phyloP scores from a whole-genome alignment of 1,140 invertebrate genomes.

The Heterodera carotae region DNA sequence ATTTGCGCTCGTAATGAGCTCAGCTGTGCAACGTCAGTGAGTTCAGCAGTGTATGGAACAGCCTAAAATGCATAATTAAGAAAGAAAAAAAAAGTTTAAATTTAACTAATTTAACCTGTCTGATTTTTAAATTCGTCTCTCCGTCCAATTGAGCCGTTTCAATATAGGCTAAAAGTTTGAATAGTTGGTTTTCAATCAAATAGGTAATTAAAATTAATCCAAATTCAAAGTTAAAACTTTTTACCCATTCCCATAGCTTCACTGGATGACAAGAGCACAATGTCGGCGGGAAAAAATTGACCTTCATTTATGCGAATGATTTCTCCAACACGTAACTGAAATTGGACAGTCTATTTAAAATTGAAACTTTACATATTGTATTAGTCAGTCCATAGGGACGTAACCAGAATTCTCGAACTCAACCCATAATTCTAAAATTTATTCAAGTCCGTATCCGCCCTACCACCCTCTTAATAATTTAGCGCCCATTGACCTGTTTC shows the following conservation, averaged over 20 bases:
- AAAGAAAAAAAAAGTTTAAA: no score
- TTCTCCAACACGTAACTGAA: slow-evolving; percentile 79
- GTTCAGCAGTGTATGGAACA: not conserved
- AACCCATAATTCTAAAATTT: no score
- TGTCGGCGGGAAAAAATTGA: slow-evolving; percentile 89
- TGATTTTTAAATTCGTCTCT: slow-evolving; percentile 96
- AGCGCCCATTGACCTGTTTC: not conserved
- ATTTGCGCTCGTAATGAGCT: slow-evolving; percentile 77
- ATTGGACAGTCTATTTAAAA: not conserved
- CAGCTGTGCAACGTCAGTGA: slow-evolving; percentile 66
- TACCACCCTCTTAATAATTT: no score
- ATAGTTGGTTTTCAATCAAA: no score
- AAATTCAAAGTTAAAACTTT: no score
- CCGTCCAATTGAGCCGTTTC: slow-evolving; percentile 99
- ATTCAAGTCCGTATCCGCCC: no score
- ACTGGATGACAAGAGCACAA: slow-evolving; percentile 84
- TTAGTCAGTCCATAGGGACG: no score
- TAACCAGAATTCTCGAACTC: no score
- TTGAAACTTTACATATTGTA: no score
- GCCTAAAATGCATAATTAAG: not conserved
- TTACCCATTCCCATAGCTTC: slow-evolving; percentile 85
- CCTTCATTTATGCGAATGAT: slow-evolving; percentile 86
- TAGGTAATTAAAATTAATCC: no score
- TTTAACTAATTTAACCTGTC: slow-evolving; percentile 70
- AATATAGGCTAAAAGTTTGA: slow-evolving; percentile 79